phyloP scores from a whole-genome alignment of 1,140 invertebrate species.

The Drosophila funebris region DNA sequence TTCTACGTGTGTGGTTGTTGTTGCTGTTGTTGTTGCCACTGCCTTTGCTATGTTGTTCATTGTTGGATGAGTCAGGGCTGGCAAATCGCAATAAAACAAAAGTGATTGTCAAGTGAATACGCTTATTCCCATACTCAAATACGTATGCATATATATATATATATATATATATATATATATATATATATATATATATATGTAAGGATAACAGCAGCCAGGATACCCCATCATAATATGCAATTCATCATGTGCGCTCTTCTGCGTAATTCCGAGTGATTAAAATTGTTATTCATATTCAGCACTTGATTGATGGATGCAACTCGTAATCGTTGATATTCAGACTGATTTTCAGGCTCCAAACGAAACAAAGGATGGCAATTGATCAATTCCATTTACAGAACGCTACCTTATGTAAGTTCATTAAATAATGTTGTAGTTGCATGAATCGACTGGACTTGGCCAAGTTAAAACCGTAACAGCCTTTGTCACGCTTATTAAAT shows the following conservation, averaged over 20 bases:
- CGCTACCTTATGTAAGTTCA: neutral
- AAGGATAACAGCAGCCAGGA: neutral
- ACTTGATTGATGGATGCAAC: slow-evolving; percentile 64
- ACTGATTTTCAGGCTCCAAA: slow-evolving; percentile 35
- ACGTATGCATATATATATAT: slow-evolving; percentile 8
- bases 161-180: too few species aligned
- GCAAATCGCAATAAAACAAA: slow-evolving; percentile 78
- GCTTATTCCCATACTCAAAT: slow-evolving; percentile 56
- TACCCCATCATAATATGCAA: slow-evolving; percentile 52
- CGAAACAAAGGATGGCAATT: too few species aligned
- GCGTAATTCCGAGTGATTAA: slow-evolving; percentile 75
- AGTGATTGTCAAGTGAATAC: slow-evolving; percentile 81
- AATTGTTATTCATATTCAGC: slow-evolving; percentile 71
- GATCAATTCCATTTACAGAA: too few species aligned
- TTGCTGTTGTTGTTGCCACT: slow-evolving; percentile 23
- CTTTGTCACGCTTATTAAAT: slow-evolving; percentile 61
- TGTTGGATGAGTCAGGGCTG: slow-evolving; percentile 37
- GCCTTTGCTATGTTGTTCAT: slow-evolving; percentile 13
- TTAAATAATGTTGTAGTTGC: neutral
- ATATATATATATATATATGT: neutral
- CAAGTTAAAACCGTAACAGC: neutral
- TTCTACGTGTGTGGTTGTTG: slow-evolving; percentile 43
- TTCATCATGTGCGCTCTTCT: slow-evolving; percentile 80
- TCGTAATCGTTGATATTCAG: slow-evolving; percentile 44
- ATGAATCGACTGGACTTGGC: neutral